Evolutionary conservation across 2,797 vertebrate species (phyloP).

Genomic region (Rhinella marina): DNA sequence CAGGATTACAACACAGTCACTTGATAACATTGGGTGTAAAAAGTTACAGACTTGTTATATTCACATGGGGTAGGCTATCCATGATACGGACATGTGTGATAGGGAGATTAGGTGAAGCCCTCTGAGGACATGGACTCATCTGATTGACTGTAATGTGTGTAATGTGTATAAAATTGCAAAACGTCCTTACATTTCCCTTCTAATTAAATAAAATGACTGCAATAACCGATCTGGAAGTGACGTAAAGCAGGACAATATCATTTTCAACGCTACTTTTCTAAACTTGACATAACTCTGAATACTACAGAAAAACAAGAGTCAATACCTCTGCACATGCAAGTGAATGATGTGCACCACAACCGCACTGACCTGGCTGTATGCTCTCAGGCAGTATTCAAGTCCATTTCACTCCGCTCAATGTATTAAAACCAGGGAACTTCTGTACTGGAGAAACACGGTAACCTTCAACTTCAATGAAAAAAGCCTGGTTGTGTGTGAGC

Average conservation of each 20-base stretch:
- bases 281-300: background rate
- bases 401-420: background rate
- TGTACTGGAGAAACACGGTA: slow-evolving; percentile 67
- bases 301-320: background rate
- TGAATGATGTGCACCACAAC: background rate
- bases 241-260: background rate
- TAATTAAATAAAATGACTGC: no score
- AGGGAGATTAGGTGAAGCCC: no score
- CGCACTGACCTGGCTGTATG: slow-evolving; percentile 35
- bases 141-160: no score
- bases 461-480: slow-evolving; percentile 75
- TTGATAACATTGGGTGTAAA: background rate
- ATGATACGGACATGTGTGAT: no score
- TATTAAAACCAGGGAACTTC: background rate
- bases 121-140: no score
- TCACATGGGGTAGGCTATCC: no score
- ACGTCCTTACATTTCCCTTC: no score
- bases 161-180: no score
- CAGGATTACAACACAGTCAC: background rate
- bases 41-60: no score
- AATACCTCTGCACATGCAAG: background rate
- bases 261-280: background rate
- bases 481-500: slow-evolving; percentile 64
- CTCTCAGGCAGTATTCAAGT: background rate
- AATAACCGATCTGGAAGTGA: no score